Percentiles rank a stretch among this genome's conserved stretches.
Evolutionary conservation across 2,797 vertebrate species (phyloP).

Genomic region (Podarcis lilfordi): DNA sequence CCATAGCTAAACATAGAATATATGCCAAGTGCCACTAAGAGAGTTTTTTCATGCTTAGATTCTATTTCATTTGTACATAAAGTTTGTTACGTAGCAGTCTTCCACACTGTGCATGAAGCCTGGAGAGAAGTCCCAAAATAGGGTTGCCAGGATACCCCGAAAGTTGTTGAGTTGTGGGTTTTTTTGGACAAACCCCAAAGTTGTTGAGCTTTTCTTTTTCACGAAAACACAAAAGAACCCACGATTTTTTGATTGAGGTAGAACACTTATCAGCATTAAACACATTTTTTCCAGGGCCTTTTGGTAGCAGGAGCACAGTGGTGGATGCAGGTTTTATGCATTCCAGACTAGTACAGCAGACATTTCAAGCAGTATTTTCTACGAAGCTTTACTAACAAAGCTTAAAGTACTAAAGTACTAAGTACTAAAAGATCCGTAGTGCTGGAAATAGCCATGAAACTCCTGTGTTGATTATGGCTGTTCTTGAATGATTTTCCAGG

Average conservation of each 20-base stretch:
- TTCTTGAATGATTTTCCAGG: not conserved
- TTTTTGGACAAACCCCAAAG: too few relatives aligned
- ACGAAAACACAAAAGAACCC: too few relatives aligned
- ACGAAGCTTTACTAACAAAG: not conserved
- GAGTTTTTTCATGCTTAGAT: not conserved
- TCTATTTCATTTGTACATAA: not conserved
- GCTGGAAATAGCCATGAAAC: not conserved
- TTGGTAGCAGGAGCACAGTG: fast-evolving
- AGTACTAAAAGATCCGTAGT: not conserved
- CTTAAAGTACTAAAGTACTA: too few relatives aligned
- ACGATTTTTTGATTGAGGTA: not conserved
- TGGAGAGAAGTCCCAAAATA: not conserved
- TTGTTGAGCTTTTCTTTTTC: too few relatives aligned
- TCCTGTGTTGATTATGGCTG: not conserved
- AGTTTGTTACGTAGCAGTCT: not conserved
- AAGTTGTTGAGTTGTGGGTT: too few relatives aligned
- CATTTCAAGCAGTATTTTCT: not conserved
- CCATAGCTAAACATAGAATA: not conserved
- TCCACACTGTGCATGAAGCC: not conserved
- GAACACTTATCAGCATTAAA: not conserved
- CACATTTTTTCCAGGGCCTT: not conserved
- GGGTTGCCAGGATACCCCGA: not conserved
- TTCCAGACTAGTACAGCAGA: not conserved
- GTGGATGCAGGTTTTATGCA: not conserved
- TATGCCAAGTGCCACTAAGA: not conserved